Evolutionary conservation across 2,888 invertebrate genomes (phyloP), one percentile per base, ranked within the genome.

Genomic region (Arge pagana): DNA sequence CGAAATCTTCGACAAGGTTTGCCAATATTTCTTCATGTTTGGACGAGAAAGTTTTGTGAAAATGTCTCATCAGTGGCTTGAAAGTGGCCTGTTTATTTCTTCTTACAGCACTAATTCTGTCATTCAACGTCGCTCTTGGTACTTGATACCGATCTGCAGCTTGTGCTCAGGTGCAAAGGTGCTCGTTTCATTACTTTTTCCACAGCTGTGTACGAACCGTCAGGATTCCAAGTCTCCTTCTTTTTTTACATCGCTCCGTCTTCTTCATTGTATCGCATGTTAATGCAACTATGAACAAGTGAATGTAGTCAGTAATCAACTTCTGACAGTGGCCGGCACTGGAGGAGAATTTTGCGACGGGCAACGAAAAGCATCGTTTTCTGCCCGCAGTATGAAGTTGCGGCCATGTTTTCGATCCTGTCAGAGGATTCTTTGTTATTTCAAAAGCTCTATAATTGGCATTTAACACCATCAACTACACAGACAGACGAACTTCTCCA

Each of bases 181-280:
- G n/a, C 56, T 57, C 55, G 57, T 57, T 40, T 60, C 41, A 18
- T 56, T 53, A 55, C 24, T 51, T 57, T 56, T 52, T 58, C 36
- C 23, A 59, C 52, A 24, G 52, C 53, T 48, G 33, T 54, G 37
- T 41, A 48, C 53, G 54, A 58, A 33, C 54, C 42, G 6, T 16
- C 52, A 15, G 58, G 54, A 49, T 56, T 37, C 52, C 54, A 59
- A 19, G 37, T 45, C 31, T 56, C 56, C 49, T 58, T 59, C 41
- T 56, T 56, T 45, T 50, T 53, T 19, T 48, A 53, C 41, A 18
- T 54, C n/a, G n/a, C n/a, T 50, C 53, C 54, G 40, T 53, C 54
- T 49, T 59, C 58, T 49, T 50, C 50, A 28, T 52, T 45, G 36
- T 54, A 30, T 53, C 48, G 31, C 60, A 57, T 61, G 10, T 24